A percentile compares a stretch with the other conserved stretches of the same genome.
Evolutionary conservation across 2,797 vertebrate species (phyloP).

Genomic region (Acipenser oxyrinchus): DNA sequence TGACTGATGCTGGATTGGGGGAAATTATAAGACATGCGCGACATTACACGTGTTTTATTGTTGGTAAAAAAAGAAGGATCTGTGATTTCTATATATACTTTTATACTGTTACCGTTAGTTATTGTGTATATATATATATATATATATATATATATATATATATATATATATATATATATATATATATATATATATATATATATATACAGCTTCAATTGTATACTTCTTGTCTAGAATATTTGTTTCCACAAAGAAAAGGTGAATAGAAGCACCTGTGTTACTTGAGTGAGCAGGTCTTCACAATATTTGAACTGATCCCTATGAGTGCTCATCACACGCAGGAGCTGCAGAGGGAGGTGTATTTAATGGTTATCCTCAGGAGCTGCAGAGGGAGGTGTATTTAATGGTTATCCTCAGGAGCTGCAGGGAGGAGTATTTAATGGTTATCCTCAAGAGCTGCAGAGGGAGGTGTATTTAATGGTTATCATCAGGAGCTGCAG

Average conservation of each 20-base stretch:
- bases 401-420: too few relatives aligned
- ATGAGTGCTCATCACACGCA: too few relatives aligned
- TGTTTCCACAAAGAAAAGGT: slow-evolving; percentile 6
- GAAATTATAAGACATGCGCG: slow-evolving; percentile 10
- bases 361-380: too few relatives aligned
- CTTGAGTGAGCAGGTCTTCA: slow-evolving; percentile 47
- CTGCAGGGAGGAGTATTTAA: too few relatives aligned
- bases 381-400: too few relatives aligned
- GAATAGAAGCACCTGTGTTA: slow-evolving; percentile 51
- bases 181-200: slow-evolving; percentile 17
- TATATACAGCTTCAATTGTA: slow-evolving; percentile 10
- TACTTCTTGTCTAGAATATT: slow-evolving; percentile 15
- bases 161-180: slow-evolving; percentile 3
- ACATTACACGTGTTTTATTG: background rate
- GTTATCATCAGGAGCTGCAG: too few relatives aligned
- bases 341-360: too few relatives aligned
- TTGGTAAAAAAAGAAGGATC: slow-evolving; percentile 24
- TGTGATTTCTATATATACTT: slow-evolving; percentile 36
- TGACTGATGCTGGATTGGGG: slow-evolving; percentile 23
- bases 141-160: too few relatives aligned
- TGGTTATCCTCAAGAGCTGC: too few relatives aligned
- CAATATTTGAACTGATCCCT: too few relatives aligned
- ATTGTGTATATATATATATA: slow-evolving; percentile 38
- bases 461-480: too few relatives aligned
- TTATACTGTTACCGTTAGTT: slow-evolving; percentile 35